Base-by-base conservation (phyloP, 2,888 invertebrate species). In the Gymnoscelis rufifasciata region DNA sequence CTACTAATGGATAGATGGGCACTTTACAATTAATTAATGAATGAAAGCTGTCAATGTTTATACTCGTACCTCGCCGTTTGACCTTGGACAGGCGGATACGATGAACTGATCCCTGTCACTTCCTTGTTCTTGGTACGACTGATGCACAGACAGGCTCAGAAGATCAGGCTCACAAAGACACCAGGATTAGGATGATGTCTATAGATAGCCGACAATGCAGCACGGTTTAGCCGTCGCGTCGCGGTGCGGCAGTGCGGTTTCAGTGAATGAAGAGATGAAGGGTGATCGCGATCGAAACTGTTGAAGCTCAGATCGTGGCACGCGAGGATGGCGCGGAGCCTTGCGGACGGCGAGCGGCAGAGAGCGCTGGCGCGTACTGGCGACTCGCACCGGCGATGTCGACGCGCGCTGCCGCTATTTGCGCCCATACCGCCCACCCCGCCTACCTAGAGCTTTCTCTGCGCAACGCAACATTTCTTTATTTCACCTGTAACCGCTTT, bases 391-490 rank as follows among this genome's bases (percentile, higher is more conserved):
- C 49, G 44, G 38, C 42, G 44, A 23, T 35, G 10, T 62, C 67
- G 71, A 69, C 76, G 78, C 74, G 79, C 79, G 76, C 81, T 81
- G 78, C 74, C 81, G 82, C 82, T 83, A 83, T 83, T 83, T 82
- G 79, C 77, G 78, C 75, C 72, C 77, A 74, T 62, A 64, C 75
- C 77, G 68, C 75, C 71, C 79, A 66, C 75, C 75, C 81, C 77
- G 66, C 68, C 70, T 71, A 68, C 72, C 70, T 68, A 66, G 76
- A 83, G 78, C 86, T 83, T 83, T 82, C 80, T 74, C 81, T 84
- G 86, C 86, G 86, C 86, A 82, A 73, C 81, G 79, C 80, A 76
- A 72, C 71, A 69, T 66, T 72, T 66, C 71, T 74, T 76, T 71
- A 33, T 70, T 70, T 65, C 64, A 66, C 65, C 69, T 74, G 66